These are phyloP conservation scores for Epinephelus malabaricus DNA, from an alignment of 2,797 vertebrate genomes.

Conservation along the genomic window DNA sequence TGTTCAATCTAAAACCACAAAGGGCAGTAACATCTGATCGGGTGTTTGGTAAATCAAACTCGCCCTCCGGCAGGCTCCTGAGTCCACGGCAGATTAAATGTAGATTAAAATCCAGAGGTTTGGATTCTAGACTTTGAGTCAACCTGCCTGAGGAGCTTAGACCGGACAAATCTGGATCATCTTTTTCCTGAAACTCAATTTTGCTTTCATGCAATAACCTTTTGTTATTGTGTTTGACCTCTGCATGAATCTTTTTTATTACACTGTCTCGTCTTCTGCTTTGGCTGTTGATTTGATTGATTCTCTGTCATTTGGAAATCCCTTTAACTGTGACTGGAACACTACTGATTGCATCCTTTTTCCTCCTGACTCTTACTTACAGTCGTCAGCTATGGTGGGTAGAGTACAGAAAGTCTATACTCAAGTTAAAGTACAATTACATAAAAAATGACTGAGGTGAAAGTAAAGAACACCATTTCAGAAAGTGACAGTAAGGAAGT, in stretches of 20 bases:
- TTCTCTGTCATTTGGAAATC: not conserved
- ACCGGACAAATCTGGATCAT: conserved; percentile 29
- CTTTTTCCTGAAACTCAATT: conserved; percentile 30
- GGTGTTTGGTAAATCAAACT: conserved; percentile 36
- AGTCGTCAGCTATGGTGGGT: too few species aligned
- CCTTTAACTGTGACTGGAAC: too few species aligned
- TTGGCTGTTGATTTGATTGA: not conserved
- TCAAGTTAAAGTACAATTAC: too few species aligned
- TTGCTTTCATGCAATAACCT: conserved; percentile 10
- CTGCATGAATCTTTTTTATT: conserved; percentile 1
- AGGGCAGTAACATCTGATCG: conserved; percentile 7
- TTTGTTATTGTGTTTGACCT: conserved; percentile 33
- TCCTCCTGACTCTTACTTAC: too few species aligned
- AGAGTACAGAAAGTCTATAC: too few species aligned
- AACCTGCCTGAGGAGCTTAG: conserved; percentile 30
- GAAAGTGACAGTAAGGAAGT: too few species aligned
- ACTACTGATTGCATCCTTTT: too few species aligned
- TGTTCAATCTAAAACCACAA: conserved; percentile 44
- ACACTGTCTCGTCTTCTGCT: not conserved
- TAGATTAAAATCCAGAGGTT: conserved; percentile 34
- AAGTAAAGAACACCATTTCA: too few species aligned
- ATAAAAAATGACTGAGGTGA: too few species aligned
- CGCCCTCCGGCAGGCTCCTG: not conserved
- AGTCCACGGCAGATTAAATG: conserved; percentile 13
- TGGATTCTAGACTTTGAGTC: conserved; percentile 19